These are phyloP conservation scores for Coregonus suidteri DNA, from an alignment of 2,797 vertebrate species.

Conservation along the genomic window DNA sequence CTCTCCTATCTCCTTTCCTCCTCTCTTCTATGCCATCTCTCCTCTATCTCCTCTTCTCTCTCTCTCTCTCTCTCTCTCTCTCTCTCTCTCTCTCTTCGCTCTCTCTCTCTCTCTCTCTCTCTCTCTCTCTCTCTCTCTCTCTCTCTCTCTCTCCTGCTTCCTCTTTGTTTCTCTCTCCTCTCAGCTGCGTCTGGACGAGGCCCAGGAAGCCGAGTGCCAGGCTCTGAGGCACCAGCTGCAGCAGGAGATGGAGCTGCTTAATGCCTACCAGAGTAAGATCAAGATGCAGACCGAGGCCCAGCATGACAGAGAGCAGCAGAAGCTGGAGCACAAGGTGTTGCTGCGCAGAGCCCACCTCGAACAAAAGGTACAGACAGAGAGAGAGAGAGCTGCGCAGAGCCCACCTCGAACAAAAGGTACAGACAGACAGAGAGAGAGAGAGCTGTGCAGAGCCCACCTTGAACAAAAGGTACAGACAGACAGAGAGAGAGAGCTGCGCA, in stretches of 20 bases:
- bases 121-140: too few species aligned
- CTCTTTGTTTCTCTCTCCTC: slow-evolving; percentile 1
- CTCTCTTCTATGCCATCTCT: too few species aligned
- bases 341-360: slow-evolving; percentile 92
- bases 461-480: neutral
- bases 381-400: too few species aligned
- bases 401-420: too few species aligned
- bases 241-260: slow-evolving; percentile 99
- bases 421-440: neutral
- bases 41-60: too few species aligned
- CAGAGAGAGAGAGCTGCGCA: neutral
- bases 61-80: neutral
- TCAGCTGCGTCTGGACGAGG: slow-evolving; percentile 97
- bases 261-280: slow-evolving; percentile 99
- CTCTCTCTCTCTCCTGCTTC: too few species aligned
- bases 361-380: slow-evolving; percentile 84
- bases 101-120: too few species aligned
- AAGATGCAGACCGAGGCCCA: slow-evolving; percentile 99
- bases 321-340: slow-evolving; percentile 97
- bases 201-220: slow-evolving; percentile 99
- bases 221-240: slow-evolving; percentile 97
- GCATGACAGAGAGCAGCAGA: slow-evolving; percentile 96
- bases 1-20: too few species aligned
- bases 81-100: too few species aligned
- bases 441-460: too few species aligned